Conservation (phyloP, 2,113 vertebrate species). For the Esox niger region DNA sequence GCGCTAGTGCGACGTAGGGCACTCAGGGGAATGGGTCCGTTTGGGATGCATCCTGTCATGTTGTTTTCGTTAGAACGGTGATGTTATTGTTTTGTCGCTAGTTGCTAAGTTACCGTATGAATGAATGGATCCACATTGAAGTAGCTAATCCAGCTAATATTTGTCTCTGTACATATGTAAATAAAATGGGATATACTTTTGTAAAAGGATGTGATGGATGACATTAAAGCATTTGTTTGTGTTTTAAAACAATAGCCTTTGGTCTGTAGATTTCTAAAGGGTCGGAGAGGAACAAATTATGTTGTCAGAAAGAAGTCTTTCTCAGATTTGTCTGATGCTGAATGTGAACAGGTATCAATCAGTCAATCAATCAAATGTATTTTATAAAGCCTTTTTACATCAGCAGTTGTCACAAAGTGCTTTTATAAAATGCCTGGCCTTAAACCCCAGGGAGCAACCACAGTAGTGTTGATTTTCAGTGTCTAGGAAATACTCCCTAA, state of each 20-base stretch:
- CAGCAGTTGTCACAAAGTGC: too few relatives aligned
- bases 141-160: slow-evolving; percentile 46
- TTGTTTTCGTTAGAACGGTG: slow-evolving; percentile 56
- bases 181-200: slow-evolving; percentile 80
- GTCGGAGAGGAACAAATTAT: slow-evolving; percentile 45
- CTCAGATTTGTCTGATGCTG: slow-evolving; percentile 43
- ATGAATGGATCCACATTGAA: slow-evolving; percentile 63
- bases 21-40: too few relatives aligned
- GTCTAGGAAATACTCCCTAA: too few relatives aligned
- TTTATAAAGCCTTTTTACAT: too few relatives aligned
- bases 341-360: slow-evolving; percentile 4
- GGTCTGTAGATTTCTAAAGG: slow-evolving; percentile 42
- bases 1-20: too few relatives aligned
- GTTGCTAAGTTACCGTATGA: slow-evolving; percentile 63
- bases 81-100: slow-evolving; percentile 5
- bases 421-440: too few relatives aligned
- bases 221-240: slow-evolving; percentile 69
- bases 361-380: too few relatives aligned
- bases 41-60: too few relatives aligned
- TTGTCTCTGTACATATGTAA: slow-evolving; percentile 73
- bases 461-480: too few relatives aligned
- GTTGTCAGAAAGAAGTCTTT: slow-evolving; percentile 36
- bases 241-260: slow-evolving; percentile 49
- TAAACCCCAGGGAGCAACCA: too few relatives aligned
- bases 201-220: slow-evolving; percentile 73